Percentiles rank a stretch among this genome's conserved stretches.
Conservation (phyloP, 2,113 vertebrate species). For the Gallinago jamesoni region DNA sequence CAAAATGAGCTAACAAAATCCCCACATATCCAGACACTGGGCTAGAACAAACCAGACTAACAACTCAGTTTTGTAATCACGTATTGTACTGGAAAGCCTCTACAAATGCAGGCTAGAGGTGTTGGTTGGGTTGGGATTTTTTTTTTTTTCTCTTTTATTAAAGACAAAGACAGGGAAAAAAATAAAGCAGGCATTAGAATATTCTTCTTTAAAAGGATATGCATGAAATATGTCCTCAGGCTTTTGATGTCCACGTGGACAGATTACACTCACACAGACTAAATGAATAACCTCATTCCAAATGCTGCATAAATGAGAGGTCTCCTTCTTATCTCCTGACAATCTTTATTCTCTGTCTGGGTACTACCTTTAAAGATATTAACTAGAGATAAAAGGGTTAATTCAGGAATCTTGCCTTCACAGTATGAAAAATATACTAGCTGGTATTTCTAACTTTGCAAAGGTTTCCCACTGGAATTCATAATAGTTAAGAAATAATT, state of each 20-base stretch:
- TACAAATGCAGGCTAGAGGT: neutral
- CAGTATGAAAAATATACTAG: neutral
- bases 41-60: neutral
- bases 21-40: neutral
- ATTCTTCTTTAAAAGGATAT: neutral
- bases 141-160: neutral
- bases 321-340: neutral
- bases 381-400: neutral
- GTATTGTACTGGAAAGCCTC: neutral
- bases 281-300: neutral
- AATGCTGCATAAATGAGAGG: neutral
- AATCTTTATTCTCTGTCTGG: neutral
- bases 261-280: neutral
- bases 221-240: neutral
- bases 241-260: neutral
- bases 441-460: neutral
- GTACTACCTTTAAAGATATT: neutral
- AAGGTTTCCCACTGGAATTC: neutral
- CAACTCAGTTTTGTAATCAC: neutral
- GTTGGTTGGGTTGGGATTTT: neutral
- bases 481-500: neutral
- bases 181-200: neutral
- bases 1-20: neutral
- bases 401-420: neutral
- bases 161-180: neutral